Evolutionary conservation across 30 jellyfish, hydroid and myxozoan species (phyloP), one percentile per base, ranked within the genome.

Genomic region (Rhopilema esculentum): DNA sequence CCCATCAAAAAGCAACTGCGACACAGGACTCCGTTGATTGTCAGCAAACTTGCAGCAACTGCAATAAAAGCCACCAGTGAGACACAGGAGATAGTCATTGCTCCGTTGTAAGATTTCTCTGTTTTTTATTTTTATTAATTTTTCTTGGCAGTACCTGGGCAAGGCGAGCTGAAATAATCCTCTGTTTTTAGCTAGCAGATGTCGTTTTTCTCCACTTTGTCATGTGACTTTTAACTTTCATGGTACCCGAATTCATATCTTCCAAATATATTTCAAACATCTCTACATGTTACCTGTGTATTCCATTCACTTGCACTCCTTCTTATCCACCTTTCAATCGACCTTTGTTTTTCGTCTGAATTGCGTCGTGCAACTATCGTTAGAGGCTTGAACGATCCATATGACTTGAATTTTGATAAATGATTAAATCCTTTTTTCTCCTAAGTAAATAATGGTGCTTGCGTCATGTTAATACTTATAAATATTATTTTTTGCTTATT

Each of bases 1-100:
- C 92, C 92, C 92, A 83, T 69, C 72, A 70, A 16, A 27, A 27
- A 25, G 53, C 85, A 69, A n/a, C 51, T 20, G 27, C 83, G 69
- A 25, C 82, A 16, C 28, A 32, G 30, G 85, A 49, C 26, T 1
- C 69, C 21, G 30, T 83, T 72, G 40, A 69, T 49, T 4, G 85
- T 83, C 70, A 83, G 25, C 92, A 83, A 40, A 29, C 77, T 67
- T 21, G 53, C 85, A 22, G 27, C 57, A 26, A 83, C 85, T 27
- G 72, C 92, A 48, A 69, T 20, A 61, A 70, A 83, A 7, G 92
- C 85, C 0, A 33, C 29, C 49, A 83, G 68, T 17, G 72, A 70
- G 17, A 50, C 85, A 24, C 92, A 83, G 16, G 79, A 49, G 40
- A 81, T 31, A 16, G 83, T 31, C 91, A 81, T 67, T 30, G 0